A percentile compares a stretch with the other conserved stretches of the same genome.
Evolutionary conservation across 2,797 vertebrate species (phyloP).

Genomic region (Pempheris klunzingeri): DNA sequence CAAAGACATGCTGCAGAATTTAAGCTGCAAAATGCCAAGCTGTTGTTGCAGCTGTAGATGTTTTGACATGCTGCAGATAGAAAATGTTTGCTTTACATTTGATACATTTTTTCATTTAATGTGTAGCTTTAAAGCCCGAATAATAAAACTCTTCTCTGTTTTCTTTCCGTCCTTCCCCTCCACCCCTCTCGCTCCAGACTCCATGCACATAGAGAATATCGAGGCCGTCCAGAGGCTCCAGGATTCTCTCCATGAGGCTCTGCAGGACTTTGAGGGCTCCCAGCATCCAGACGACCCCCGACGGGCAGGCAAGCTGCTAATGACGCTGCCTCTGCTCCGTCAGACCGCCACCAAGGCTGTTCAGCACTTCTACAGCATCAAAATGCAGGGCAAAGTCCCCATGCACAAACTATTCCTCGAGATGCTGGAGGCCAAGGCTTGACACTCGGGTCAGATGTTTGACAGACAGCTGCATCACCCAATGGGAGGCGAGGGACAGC

Average conservation of each 20-base stretch:
- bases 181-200: conserved; percentile 82
- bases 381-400: conserved; percentile 98
- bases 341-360: conserved; percentile 96
- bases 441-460: conserved; percentile 86
- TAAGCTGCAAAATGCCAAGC: conserved; percentile 42
- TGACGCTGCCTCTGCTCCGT: conserved; percentile 96
- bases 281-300: conserved; percentile 94
- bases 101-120: not conserved
- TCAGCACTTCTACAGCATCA: conserved; percentile 98
- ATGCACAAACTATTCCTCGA: conserved; percentile 99
- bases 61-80: conserved; percentile 2
- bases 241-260: conserved; percentile 94
- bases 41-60: conserved; percentile 10
- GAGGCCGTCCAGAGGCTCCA: conserved; percentile 94
- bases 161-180: not conserved
- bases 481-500: conserved; percentile 80
- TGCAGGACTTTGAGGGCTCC: conserved; percentile 94
- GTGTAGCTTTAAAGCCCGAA: not conserved
- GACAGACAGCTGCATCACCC: conserved; percentile 85
- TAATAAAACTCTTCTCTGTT: not conserved
- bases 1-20: conserved; percentile 56
- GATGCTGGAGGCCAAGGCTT: conserved; percentile 98
- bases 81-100: conserved; percentile 14
- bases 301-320: conserved; percentile 96
- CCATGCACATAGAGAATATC: conserved; percentile 94